Conservation (phyloP, 2,797 vertebrate genomes). For the Paguma larvata region DNA sequence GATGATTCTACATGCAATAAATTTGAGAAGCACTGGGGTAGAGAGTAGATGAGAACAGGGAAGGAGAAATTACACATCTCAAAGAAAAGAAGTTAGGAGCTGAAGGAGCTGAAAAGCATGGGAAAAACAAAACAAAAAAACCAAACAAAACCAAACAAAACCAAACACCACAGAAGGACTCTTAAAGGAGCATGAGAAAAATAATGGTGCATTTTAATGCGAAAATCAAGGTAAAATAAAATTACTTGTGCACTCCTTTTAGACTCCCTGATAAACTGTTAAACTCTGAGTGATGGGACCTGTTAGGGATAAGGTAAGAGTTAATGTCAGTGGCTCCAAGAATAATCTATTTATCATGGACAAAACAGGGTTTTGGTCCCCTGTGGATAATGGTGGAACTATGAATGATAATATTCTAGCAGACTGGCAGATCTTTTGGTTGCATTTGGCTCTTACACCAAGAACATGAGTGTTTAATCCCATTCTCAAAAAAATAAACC, state of each 20-base stretch:
- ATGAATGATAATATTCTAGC: constrained; percentile 8
- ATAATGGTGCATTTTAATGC: background rate
- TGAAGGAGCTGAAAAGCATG: background rate
- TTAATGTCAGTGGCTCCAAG: background rate
- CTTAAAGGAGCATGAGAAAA: background rate
- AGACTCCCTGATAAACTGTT: background rate
- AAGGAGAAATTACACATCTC: background rate
- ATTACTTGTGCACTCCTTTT: background rate
- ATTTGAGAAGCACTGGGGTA: background rate
- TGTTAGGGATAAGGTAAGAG: background rate
- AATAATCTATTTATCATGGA: constrained; percentile 17
- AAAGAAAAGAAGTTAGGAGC: background rate
- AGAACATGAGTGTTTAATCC: constrained; percentile 51
- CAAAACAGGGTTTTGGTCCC: constrained; percentile 10
- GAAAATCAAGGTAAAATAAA: constrained; percentile 53
- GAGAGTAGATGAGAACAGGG: background rate
- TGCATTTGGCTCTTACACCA: constrained; percentile 1
- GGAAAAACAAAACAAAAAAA: background rate
- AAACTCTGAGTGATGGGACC: background rate
- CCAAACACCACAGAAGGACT: background rate
- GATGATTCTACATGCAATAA: background rate
- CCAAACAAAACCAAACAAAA: background rate
- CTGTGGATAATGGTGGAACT: background rate
- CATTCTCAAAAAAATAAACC: constrained; percentile 53
- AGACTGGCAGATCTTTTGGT: background rate